Evolutionary conservation across 2,888 invertebrate genomes (phyloP), one percentile per base, ranked within the genome.

Genomic region (Rhodophaea formosa): DNA sequence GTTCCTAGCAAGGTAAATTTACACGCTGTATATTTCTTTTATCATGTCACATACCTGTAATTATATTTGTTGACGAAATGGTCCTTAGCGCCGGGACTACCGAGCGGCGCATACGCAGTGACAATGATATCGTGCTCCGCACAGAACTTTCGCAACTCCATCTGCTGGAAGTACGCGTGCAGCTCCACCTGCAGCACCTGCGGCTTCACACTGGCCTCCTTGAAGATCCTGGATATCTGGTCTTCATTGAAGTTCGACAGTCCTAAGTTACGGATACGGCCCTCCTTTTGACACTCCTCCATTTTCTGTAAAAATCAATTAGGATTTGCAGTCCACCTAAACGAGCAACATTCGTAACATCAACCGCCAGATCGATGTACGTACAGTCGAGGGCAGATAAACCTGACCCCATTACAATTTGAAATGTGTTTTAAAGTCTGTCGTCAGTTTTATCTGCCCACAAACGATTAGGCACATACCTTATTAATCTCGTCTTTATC

Each of bases 151-250:
- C 93, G 86, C 54, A 97, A 75, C 15, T 93, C 86, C 59, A 86
- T 81, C 77, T 97, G 96, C 77, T 96, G 96, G 67, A 95, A 92
- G 77, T 95, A 94, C 0, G 95, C 94, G 72, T 97, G 96, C 54
- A 96, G 82, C 78, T 97, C 97, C 46, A 95, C 92, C 78, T 95
- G 95, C 57, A 96, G 79, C 62, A 95, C 95, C 59, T 94, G 93
- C 2, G 96, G 96, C 75, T 94, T 94, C 47, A 96, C 91, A 53
- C 85, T 89, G 0, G 94, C 92, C 23, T 77, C 79, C 15, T 93
- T 84, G 64, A 94, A 91, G 57, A 96, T 93, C 61, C 92, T 88
- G 62, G 90, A 75, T 56, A 96, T 91, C 86, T 97, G 97, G 14
- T 84, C 75, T 59, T 91, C 90, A 74, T 95, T 96, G 81, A 95